Evolutionary conservation across 2,113 vertebrate species (phyloP).

Genomic region (Platycercus adscitus): DNA sequence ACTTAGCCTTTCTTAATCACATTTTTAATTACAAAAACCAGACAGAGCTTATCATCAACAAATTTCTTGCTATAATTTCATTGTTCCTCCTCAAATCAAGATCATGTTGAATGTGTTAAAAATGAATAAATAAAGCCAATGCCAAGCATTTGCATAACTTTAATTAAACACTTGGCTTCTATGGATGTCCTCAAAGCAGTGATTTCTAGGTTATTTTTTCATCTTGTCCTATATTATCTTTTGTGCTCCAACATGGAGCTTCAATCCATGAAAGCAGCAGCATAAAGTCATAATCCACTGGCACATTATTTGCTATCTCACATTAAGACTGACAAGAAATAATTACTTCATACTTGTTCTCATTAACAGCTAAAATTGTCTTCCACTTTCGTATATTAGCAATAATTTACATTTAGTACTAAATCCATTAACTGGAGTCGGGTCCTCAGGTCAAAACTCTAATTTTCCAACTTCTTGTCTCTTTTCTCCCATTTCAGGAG

Average conservation of each 20-base stretch:
- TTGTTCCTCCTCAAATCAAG: constrained; percentile 52
- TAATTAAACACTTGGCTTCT: background rate
- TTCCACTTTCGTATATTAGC: background rate
- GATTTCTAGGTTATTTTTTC: background rate
- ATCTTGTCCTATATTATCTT: background rate
- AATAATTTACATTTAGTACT: constrained; percentile 21
- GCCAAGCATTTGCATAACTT: background rate
- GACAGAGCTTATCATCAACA: constrained; percentile 38
- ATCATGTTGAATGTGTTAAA: background rate
- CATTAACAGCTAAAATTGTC: constrained; percentile 31
- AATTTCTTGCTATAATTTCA: constrained; percentile 36
- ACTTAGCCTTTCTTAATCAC: constrained; percentile 33
- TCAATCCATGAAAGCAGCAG: background rate
- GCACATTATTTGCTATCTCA: background rate
- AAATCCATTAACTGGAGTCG: constrained; percentile 12
- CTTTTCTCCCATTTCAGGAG: background rate
- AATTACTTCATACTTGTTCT: constrained; percentile 41
- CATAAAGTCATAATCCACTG: background rate
- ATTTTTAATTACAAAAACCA: constrained; percentile 55
- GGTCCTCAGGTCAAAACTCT: background rate
- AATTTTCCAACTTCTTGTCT: background rate
- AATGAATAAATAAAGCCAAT: background rate
- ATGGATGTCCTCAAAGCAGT: background rate
- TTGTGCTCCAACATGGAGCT: background rate
- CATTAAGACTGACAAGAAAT: constrained; percentile 46